A percentile compares a stretch with the other conserved stretches of the same genome.
These are phyloP conservation scores for Vandiemenella viatica DNA, from an alignment of 2,888 invertebrate species.

Conservation along the genomic window DNA sequence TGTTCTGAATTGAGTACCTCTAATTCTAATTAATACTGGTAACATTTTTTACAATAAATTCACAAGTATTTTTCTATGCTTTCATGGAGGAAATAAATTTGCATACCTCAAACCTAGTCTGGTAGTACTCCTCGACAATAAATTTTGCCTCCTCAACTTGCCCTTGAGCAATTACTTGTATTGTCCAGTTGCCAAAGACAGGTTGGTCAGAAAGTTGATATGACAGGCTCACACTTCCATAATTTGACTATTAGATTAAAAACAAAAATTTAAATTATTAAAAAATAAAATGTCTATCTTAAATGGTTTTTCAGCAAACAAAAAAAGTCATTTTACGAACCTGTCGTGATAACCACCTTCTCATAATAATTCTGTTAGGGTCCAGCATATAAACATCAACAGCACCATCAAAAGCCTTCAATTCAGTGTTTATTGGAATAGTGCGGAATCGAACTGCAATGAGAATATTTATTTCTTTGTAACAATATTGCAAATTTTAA, in stretches of 20 bases:
- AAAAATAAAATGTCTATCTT: not conserved
- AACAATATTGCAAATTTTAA: no score
- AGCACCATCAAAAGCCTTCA: constrained; percentile 79
- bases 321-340: constrained; percentile 22
- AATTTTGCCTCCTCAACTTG: constrained; percentile 77
- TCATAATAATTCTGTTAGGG: constrained; percentile 72
- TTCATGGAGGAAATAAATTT: no score
- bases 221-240: constrained; percentile 82
- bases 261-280: not conserved
- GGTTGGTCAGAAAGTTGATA: constrained; percentile 87
- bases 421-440: constrained; percentile 81
- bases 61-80: no score
- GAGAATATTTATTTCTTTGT: constrained; percentile 3
- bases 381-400: constrained; percentile 86
- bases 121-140: constrained; percentile 87
- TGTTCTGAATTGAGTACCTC: no score
- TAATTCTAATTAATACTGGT: no score
- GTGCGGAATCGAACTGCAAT: constrained; percentile 68
- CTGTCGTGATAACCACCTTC: constrained; percentile 86
- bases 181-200: constrained; percentile 80
- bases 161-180: constrained; percentile 75
- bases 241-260: constrained; percentile 48
- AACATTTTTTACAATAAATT: no score
- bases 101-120: constrained; percentile 78
- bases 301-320: not conserved